Conservation (phyloP, 2,113 vertebrate genomes). For the Morone saxatilis region DNA sequence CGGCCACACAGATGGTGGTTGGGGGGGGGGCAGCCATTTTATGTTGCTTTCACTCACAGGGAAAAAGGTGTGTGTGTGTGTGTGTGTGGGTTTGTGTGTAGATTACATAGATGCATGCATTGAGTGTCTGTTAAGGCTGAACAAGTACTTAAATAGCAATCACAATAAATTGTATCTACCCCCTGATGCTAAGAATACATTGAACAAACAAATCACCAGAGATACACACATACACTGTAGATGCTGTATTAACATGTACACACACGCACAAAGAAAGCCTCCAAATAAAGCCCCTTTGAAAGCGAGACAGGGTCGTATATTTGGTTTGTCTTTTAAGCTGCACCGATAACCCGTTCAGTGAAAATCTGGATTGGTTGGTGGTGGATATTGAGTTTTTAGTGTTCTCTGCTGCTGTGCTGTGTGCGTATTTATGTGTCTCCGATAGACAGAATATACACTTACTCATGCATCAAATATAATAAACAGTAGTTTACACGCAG, state of each 20-base stretch:
- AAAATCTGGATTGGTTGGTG: conserved; percentile 51
- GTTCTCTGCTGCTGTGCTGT: conserved; percentile 37
- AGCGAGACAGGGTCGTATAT: conserved; percentile 66
- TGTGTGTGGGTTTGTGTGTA: conserved; percentile 27
- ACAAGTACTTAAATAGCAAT: conserved; percentile 43
- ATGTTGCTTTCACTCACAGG: conserved; percentile 71
- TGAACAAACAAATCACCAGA: conserved; percentile 23
- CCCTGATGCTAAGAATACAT: conserved; percentile 16
- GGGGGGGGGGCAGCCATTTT: conserved; percentile 59
- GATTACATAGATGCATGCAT: conserved; percentile 2
- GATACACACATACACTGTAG: conserved; percentile 15
- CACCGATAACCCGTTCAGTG: conserved; percentile 70
- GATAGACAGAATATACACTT: conserved; percentile 46
- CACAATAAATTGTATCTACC: conserved; percentile 32
- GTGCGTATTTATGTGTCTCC: conserved; percentile 35
- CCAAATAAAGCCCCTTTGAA: conserved; percentile 71
- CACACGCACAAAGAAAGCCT: conserved; percentile 51
- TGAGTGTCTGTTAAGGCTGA: conserved; percentile 14
- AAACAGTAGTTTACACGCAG: conserved; percentile 14
- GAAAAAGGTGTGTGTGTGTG: conserved; percentile 47
- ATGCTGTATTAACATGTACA: conserved; percentile 27
- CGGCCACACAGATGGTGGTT: conserved; percentile 72
- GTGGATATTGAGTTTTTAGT: conserved; percentile 42
- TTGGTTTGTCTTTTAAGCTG: conserved; percentile 57
- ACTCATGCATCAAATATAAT: conserved; percentile 28